Base-by-base conservation (phyloP, 2,113 vertebrate species). In the Ceyx melanurus region DNA sequence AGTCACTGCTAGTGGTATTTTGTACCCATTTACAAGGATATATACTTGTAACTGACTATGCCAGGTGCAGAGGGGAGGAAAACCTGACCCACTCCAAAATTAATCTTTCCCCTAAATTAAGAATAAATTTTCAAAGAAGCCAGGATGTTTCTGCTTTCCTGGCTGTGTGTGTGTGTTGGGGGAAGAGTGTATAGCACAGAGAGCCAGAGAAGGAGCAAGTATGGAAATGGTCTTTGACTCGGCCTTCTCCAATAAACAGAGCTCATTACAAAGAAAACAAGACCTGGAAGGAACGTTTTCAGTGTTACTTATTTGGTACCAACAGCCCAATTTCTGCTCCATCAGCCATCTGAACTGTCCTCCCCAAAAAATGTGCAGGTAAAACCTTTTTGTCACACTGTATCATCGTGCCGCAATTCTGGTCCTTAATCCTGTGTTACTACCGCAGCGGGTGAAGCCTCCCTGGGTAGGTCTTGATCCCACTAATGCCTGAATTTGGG, bases 401-500 rank as follows among this genome's bases (percentile, higher is more conserved):
- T 40, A 23, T 35, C 12, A 20, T 10, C 1, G 15, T 7, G 18
- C 3, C 1, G 19, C 28, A 70, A 15, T 45, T 42, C 53, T 12
- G 13, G 5, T 6, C 26, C 15, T 68, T 50, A 40, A 26, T 29
- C 19, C 33, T 3, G 31, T 4, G 31, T 29, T 29, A 4, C 14
- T 66, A 11, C 9, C 12, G 29, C 21, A 17, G 58, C 2, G 17
- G 10, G 18, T 28, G 65, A 45, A 42, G 48, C 33, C 31, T 35
- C 20, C 16, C 19, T 5, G 50, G 14, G n/a, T 2, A 61, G 35
- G 50, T 58, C 77, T 29, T 14, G 31, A 28, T 45, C 5, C 8
- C 0, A 0, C 26, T 18, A 3, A 15, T 0, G 7, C 2, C 0
- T 0, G 20, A 33, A 3, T 23, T 50, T 28, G 66, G n/a, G 60